Conservation (phyloP, 2,888 invertebrate genomes). For the Lasioglossum villosulum region DNA sequence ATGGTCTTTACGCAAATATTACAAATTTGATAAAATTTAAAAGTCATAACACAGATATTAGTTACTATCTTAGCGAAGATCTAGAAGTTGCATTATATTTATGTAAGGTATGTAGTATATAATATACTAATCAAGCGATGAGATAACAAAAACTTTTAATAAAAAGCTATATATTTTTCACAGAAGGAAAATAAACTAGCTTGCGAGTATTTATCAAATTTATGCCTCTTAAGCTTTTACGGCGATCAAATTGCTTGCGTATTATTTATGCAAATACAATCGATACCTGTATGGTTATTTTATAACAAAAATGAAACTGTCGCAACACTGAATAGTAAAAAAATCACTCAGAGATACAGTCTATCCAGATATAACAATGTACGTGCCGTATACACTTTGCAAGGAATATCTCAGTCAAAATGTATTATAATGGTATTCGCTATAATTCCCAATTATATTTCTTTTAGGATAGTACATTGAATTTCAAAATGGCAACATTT, state of each 20-base stretch:
- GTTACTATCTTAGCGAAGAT: conserved; percentile 83
- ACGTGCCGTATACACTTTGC: conserved; percentile 60
- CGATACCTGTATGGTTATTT: conserved; percentile 83
- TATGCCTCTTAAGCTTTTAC: conserved; percentile 88
- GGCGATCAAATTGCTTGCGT: conserved; percentile 81
- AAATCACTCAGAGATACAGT: conserved; percentile 84
- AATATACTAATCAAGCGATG: neutral
- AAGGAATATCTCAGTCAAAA: neutral
- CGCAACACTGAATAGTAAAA: conserved; percentile 82
- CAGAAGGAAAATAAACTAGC: conserved; percentile 85
- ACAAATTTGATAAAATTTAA: conserved; percentile 81
- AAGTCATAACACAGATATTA: conserved; percentile 76
- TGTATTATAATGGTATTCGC: neutral
- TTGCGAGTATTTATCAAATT: conserved; percentile 89
- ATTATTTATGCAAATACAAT: conserved; percentile 68
- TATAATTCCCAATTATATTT: conserved; percentile 8
- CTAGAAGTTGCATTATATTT: conserved; percentile 82
- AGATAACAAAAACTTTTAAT: neutral
- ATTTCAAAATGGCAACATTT: conserved; percentile 84
- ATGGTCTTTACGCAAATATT: conserved; percentile 79
- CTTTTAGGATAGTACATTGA: conserved; percentile 82
- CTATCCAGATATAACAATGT: conserved; percentile 83
- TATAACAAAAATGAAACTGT: conserved; percentile 85
- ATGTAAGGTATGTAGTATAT: conserved; percentile 82
- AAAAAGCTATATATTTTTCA: conserved; percentile 60